Conservation (phyloP, 2,888 invertebrate genomes). For the Cheilosia vulpina region DNA sequence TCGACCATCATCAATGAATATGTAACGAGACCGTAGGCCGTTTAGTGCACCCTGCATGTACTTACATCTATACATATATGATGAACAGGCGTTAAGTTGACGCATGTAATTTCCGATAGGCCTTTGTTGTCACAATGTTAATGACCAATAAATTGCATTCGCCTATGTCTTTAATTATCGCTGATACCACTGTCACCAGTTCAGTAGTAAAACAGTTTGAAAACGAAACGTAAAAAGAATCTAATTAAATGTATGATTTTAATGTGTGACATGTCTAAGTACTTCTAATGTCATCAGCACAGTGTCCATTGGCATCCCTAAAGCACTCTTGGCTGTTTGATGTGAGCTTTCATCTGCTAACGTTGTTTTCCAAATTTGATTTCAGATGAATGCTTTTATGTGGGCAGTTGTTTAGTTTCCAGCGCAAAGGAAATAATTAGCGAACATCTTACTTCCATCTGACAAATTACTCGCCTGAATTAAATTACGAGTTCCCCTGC, state of each 20-base stretch:
- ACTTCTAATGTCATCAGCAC: slow-evolving; percentile 28
- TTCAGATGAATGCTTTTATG: slow-evolving; percentile 36
- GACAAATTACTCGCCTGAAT: not conserved
- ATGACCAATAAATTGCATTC: slow-evolving; percentile 41
- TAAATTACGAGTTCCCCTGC: not conserved
- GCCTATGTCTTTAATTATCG: not conserved
- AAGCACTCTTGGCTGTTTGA: slow-evolving; percentile 10
- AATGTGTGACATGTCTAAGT: slow-evolving; percentile 22
- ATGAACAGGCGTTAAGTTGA: slow-evolving; percentile 37
- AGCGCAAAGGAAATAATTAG: slow-evolving; percentile 2
- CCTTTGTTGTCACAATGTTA: slow-evolving; percentile 6
- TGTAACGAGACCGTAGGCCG: slow-evolving; percentile 44
- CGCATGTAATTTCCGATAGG: slow-evolving; percentile 35
- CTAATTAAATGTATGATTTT: slow-evolving; percentile 48
- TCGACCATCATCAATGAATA: slow-evolving; percentile 52
- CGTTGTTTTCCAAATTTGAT: slow-evolving; percentile 58
- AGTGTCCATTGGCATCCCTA: slow-evolving; percentile 18
- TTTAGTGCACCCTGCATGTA: not conserved
- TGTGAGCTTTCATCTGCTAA: slow-evolving; percentile 65
- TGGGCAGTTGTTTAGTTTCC: not conserved
- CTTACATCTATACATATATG: not conserved
- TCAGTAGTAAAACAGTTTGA: slow-evolving; percentile 49
- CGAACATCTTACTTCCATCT: not conserved
- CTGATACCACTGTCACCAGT: not conserved
- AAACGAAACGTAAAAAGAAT: slow-evolving; percentile 10